phyloP scores from a whole-genome alignment of 2,888 invertebrate genomes.

The Cheilosia impressa region DNA sequence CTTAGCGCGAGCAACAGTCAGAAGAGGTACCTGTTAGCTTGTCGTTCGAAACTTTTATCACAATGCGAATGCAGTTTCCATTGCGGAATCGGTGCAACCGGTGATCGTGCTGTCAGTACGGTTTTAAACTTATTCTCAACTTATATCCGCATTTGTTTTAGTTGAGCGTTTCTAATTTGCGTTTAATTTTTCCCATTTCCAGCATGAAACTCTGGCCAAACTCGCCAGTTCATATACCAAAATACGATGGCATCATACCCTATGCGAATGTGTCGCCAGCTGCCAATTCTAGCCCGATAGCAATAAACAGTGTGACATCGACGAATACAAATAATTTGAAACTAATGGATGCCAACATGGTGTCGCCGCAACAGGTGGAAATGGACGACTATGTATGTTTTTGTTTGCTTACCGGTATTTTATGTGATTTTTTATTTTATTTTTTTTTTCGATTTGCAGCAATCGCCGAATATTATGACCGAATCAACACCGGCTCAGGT shows the following conservation, averaged over 20 bases:
- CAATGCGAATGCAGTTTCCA: slow-evolving; percentile 79
- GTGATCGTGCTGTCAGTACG: slow-evolving; percentile 59
- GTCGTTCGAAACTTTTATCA: slow-evolving; percentile 75
- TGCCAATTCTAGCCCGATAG: slow-evolving; percentile 82
- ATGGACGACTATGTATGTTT: slow-evolving; percentile 82
- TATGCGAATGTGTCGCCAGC: slow-evolving; percentile 81
- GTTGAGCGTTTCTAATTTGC: slow-evolving; percentile 32
- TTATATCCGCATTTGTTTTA: slow-evolving; percentile 3
- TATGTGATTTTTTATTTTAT: slow-evolving; percentile 3
- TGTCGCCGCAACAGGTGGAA: slow-evolving; percentile 82
- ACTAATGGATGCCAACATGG: slow-evolving; percentile 83
- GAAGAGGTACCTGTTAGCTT: neutral
- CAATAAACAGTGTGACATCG: slow-evolving; percentile 83
- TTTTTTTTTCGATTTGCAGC: slow-evolving; percentile 41
- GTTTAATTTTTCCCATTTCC: slow-evolving; percentile 52
- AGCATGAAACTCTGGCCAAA: slow-evolving; percentile 83
- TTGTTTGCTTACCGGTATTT: neutral
- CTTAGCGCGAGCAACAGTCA: slow-evolving; percentile 5
- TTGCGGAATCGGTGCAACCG: slow-evolving; percentile 77
- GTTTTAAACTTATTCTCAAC: neutral
- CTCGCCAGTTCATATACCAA: slow-evolving; percentile 83
- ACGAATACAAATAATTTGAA: slow-evolving; percentile 83
- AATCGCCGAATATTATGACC: slow-evolving; percentile 84
- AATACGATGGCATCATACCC: slow-evolving; percentile 83
- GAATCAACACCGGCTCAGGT: slow-evolving; percentile 90